Base-by-base conservation (phyloP, 2,888 invertebrate species). In the Salticus scenicus region DNA sequence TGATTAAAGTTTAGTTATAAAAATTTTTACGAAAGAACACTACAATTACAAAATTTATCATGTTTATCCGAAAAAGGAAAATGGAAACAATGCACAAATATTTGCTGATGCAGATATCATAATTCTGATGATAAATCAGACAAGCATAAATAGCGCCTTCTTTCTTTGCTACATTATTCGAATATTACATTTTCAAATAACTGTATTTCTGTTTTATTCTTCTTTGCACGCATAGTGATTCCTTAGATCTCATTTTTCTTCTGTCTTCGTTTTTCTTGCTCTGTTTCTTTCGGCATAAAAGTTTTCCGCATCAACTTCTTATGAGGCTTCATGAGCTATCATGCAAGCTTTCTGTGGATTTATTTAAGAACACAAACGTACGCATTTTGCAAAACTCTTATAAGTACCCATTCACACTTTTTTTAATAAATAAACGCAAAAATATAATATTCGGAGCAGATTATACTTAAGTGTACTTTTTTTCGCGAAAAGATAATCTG, bases 201-300 rank as follows among this genome's bases (percentile, higher is more conserved):
- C 57, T 57, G 57, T 57, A 20, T 57, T 57, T 57, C 57, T 57
- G 20, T 57, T 57, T 24, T 47, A 47, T 47, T 57, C 57, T 57
- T 24, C 17, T 20, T 24, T 57, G 57, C 57, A 57, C 57, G 24
- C 57, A 24, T 12, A 57, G 57, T 24, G 24, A 24, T 57, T 57
- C 57, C 24, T 24, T 5, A 24, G 57, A 24, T 57, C 57, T 57
- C 57, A 57, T 57, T 57, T 57, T 20, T 57, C 57, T 57, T 24
- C 57, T 24, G 24, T 57, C 17, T 57, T 5, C 57, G 37, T 24
- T 57, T 57, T 57, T 57, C 57, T 57, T 57, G 57, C 57, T 17
- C 57, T 57, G 24, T 24, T 57, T 57, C 57, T 57, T 57, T 24
- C 17, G 2, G 47, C 17, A 24, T 47, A 47, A 47, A 14, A 47